phyloP scores from a whole-genome alignment of 1,140 invertebrate species.

The Diploscapter pachys region DNA sequence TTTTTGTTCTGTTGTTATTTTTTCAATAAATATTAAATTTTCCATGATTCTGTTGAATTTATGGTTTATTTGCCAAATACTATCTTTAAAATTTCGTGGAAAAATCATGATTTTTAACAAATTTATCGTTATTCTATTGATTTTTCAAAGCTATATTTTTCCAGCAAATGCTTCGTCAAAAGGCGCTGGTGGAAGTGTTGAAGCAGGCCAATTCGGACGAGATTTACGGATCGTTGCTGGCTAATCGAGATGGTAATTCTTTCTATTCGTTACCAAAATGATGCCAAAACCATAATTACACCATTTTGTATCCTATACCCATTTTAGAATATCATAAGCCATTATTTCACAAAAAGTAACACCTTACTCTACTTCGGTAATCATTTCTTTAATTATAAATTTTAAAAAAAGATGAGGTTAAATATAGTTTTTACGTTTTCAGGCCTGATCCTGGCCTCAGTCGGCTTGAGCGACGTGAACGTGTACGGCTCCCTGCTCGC shows the following conservation, averaged over 20 bases:
- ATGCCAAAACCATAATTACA: background rate
- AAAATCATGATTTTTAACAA: no score
- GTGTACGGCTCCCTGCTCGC: slow-evolving; percentile 35
- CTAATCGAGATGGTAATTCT: slow-evolving; percentile 28
- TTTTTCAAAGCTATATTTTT: no score
- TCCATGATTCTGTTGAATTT: no score
- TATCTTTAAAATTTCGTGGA: no score
- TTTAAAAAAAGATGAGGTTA: slow-evolving; percentile 10
- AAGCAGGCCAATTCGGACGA: slow-evolving; percentile 31
- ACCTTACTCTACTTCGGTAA: background rate
- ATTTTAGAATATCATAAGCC: no score
- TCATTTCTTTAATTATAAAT: background rate
- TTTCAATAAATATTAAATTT: no score
- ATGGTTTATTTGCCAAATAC: no score
- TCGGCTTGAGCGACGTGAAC: slow-evolving; percentile 6
- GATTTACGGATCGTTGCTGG: slow-evolving; percentile 37
- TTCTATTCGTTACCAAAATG: background rate
- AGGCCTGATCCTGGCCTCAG: slow-evolving; percentile 26
- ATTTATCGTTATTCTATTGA: no score
- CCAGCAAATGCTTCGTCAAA: slow-evolving; percentile 39
- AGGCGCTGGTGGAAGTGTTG: slow-evolving; percentile 36
- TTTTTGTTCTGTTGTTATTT: no score
- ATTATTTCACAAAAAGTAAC: background rate
- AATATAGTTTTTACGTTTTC: background rate
- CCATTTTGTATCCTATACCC: background rate